Evolutionary conservation across 2,113 vertebrate genomes (phyloP).

Genomic region (Cinclus mexicanus): DNA sequence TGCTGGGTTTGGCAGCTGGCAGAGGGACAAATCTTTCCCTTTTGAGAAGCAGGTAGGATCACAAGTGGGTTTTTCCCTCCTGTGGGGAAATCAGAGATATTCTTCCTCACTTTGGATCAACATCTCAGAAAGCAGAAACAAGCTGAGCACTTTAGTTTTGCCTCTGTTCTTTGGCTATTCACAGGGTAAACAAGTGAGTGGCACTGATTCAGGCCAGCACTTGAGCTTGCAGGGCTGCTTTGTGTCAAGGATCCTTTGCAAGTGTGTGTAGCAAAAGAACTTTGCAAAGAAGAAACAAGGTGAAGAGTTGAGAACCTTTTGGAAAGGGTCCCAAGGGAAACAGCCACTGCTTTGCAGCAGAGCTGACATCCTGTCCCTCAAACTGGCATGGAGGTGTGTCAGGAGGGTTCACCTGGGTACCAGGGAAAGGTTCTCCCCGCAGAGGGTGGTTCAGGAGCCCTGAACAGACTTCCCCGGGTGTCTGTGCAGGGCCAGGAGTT

Average conservation of each 20-base stretch:
- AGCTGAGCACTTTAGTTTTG: background rate
- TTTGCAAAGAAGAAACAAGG: fast-evolving
- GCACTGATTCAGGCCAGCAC: fast-evolving
- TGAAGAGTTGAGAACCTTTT: too few species aligned
- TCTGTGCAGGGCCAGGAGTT: background rate
- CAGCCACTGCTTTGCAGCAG: background rate
- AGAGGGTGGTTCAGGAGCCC: background rate
- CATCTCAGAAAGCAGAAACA: background rate
- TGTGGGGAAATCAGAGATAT: background rate
- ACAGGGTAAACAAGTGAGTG: background rate
- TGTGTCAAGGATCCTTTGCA: fast-evolving
- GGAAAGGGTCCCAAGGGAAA: background rate
- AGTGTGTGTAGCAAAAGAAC: fast-evolving
- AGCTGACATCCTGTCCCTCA: too few species aligned
- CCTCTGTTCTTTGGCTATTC: background rate
- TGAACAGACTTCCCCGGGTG: background rate
- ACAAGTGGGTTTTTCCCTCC: background rate
- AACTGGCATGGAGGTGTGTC: background rate
- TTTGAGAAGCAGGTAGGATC: background rate
- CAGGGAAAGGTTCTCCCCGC: background rate
- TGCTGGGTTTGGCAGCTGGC: background rate
- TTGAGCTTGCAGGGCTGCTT: fast-evolving
- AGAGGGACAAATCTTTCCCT: background rate
- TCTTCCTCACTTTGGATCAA: background rate
- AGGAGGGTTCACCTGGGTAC: fast-evolving